Evolutionary conservation across 2,113 vertebrate species (phyloP), one percentile per base, ranked within the genome.

Genomic region (Phycodurus eques): DNA sequence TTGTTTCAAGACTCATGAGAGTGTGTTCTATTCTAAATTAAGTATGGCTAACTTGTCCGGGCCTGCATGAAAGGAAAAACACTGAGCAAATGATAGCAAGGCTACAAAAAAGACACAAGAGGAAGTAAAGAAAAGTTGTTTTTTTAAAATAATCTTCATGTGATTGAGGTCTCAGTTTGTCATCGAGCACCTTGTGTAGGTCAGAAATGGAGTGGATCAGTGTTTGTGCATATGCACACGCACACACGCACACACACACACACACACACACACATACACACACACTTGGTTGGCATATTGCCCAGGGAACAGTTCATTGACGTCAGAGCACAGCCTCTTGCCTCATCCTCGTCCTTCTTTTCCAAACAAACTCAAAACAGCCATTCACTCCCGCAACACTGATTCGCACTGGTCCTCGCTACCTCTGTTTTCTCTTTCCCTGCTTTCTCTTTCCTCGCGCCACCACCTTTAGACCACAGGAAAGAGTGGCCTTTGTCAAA

Each of bases 301-400:
- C 92, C 93, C 90, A 87, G 92, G 91, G 93, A 93, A 92, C 89
- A 84, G 84, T 87, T 84, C 85, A 93, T 93, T 94, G 92, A 94
- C 93, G 93, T 94, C 92, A 94, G 89, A 92, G 88, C 76, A 56
- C 86, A 74, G 67, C 81, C 87, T 91, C 89, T 93, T 91, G 90
- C 90, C 90, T 93, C 92, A 93, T 93, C 90, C 77, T 81, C 84
- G 90, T 90, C 88, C 87, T 88, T 90, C 87, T 90, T 92, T 88
- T 93, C 91, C 89, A 93, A 94, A 94, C 91, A 94, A 92, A 89
- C 89, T 88, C 88, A 81, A 91, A 91, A 90, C 90, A 87, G 74
- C 72, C 79, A 73, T 69, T 78, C 67, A 77, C 72, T 78, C 71
- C 73, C 68, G 76, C 80, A 54, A 49, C 70, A 72, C 79, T 65